phyloP scores from a whole-genome alignment of 2,113 vertebrate species.

The Albula goreensis region DNA sequence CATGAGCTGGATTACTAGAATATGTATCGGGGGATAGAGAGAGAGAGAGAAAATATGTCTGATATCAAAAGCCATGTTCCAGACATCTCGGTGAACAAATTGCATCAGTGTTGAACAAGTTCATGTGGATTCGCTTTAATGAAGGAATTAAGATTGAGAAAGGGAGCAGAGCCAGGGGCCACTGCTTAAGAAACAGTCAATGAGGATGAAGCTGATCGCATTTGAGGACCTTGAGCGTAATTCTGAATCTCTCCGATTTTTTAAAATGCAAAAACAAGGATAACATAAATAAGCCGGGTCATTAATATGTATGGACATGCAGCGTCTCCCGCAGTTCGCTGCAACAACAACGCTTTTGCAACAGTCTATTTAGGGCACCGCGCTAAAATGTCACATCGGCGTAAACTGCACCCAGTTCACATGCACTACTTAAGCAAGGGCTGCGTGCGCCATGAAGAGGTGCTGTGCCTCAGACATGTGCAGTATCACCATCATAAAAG shows the following conservation, averaged over 20 bases:
- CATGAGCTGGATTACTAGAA: conserved; percentile 38
- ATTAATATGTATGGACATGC: conserved; percentile 64
- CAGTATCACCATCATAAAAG: background rate
- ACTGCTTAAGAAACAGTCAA: conserved; percentile 39
- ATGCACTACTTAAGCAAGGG: conserved; percentile 35
- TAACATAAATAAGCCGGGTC: conserved; percentile 60
- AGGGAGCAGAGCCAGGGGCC: conserved; percentile 38
- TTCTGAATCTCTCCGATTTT: conserved; percentile 40
- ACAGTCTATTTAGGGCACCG: conserved; percentile 38
- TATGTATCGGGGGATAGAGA: conserved; percentile 17
- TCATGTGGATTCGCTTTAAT: conserved; percentile 38
- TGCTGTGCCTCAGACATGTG: conserved; percentile 15
- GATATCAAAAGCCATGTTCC: conserved; percentile 42
- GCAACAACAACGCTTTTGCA: conserved; percentile 32
- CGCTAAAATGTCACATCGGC: conserved; percentile 42
- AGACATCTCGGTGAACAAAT: conserved; percentile 35
- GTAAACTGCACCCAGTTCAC: conserved; percentile 19
- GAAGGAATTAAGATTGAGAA: conserved; percentile 49
- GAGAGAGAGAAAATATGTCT: conserved; percentile 17
- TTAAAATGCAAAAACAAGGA: conserved; percentile 60
- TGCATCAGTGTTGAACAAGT: conserved; percentile 18
- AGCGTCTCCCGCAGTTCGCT: conserved; percentile 50
- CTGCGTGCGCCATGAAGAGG: conserved; percentile 36
- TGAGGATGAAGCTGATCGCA: conserved; percentile 37
- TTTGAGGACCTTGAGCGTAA: conserved; percentile 35